Base-by-base conservation (phyloP, 2,888 invertebrate species). In the Bombylius major region DNA sequence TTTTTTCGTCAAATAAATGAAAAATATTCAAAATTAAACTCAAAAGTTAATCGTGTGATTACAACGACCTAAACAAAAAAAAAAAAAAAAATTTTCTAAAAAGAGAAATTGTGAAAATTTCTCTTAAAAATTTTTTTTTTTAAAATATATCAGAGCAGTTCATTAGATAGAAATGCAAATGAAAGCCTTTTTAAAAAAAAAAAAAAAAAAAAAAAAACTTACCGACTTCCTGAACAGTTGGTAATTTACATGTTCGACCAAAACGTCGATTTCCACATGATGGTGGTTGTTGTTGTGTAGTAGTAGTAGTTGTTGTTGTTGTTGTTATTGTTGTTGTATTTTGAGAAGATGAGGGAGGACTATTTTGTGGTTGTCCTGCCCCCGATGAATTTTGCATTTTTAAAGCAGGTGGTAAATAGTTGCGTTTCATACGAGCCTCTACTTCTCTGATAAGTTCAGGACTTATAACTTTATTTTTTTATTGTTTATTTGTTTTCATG, bases 361-460 rank as follows among this genome's bases (percentile, higher is more conserved):
- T 71, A 63, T 62, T 70, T 53, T 55, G 55, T 68, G 65, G 70
- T 67, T 72, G 72, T 69, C 71, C 72, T 51, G 70, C 72, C 44
- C 70, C 66, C 71, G 69, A 66, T 73, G 70, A 66, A 67, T 62
- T 74, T 67, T 81, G 80, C 68, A 84, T 78, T 65, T 71, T 73
- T 53, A 75, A 64, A 51, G 83, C 82, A 59, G 88, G 83, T 54
- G 89, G 89, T 66, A 87, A 78, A 72, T 87, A 86, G 67, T 86
- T 84, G 64, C 85, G 78, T 70, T 87, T 86, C 90, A 91, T 91
- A 70, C 91, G 82, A 65, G 86, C 85, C 76, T 91, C 91, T 63
- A 91, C 90, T 71, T 91, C 91, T 82, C 87, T 85, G 65, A 89
- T 86, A 75, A 91, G 79, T 73, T 91, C 89, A 62, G 89, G 89